A percentile compares a stretch with the other conserved stretches of the same genome.
phyloP scores from a whole-genome alignment of 2,113 vertebrate genomes.

The Gavialis gangeticus region DNA sequence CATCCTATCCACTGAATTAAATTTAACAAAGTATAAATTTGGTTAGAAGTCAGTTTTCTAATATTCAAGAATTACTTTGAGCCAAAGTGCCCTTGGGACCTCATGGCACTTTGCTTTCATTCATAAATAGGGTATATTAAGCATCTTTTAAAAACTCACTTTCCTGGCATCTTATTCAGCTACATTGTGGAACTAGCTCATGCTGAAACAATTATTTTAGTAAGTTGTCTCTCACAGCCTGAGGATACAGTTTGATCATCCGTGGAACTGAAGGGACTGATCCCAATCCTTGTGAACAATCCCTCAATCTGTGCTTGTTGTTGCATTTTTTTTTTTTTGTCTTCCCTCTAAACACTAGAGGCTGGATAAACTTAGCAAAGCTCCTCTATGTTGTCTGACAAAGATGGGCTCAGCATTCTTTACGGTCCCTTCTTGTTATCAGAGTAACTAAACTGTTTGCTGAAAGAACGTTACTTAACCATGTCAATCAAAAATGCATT shows the following conservation, averaged over 20 bases:
- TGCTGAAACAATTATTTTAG: conserved; percentile 68
- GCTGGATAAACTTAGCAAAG: conserved; percentile 37
- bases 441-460: conserved; percentile 10
- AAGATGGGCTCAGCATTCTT: background rate
- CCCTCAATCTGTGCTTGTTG: conserved; percentile 54
- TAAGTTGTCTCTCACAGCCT: conserved; percentile 50
- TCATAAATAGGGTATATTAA: background rate
- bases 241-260: conserved; percentile 59
- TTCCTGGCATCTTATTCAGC: background rate
- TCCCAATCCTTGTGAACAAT: conserved; percentile 39
- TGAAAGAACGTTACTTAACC: background rate
- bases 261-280: conserved; percentile 59
- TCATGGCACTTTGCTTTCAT: background rate
- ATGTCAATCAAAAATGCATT: background rate
- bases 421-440: background rate
- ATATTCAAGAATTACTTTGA: background rate
- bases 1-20: background rate
- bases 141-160: background rate
- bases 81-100: rapidly evolving
- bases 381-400: background rate
- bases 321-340: conserved; percentile 27
- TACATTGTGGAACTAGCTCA: conserved; percentile 18
- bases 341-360: conserved; percentile 36
- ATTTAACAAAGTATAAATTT: background rate
- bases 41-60: background rate